Conservation (phyloP, 2,888 invertebrate genomes). For the Lasius platythorax region DNA sequence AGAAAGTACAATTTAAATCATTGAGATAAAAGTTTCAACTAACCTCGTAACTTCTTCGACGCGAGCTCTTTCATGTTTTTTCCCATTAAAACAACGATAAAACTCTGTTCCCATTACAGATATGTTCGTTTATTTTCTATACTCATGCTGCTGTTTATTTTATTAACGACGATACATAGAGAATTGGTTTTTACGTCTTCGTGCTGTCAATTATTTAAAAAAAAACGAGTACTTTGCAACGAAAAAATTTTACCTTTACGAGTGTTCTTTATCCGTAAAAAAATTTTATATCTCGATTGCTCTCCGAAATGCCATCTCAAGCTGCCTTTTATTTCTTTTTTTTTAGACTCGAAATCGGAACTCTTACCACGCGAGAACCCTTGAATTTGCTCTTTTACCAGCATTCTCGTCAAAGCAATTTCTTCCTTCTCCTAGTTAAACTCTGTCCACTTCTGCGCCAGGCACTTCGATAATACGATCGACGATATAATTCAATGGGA, state of each 20-base stretch:
- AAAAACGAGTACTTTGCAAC: neutral
- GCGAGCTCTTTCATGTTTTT: neutral
- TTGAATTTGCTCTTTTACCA: conserved; percentile 46
- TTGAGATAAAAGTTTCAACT: neutral
- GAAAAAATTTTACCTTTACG: neutral
- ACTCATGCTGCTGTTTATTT: neutral
- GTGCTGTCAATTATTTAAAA: too few species aligned
- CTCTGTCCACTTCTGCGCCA: conserved; percentile 49
- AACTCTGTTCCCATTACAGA: neutral
- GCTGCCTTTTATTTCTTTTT: neutral
- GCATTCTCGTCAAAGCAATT: conserved; percentile 29
- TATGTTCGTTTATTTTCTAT: neutral
- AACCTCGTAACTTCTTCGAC: neutral
- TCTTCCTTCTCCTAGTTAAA: conserved; percentile 40
- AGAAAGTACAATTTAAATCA: neutral
- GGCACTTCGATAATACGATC: conserved; percentile 67
- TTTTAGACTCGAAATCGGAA: neutral
- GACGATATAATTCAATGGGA: conserved; percentile 67
- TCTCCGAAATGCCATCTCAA: neutral
- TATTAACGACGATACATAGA: neutral
- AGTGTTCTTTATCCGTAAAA: neutral
- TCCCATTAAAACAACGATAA: neutral
- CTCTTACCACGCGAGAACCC: neutral
- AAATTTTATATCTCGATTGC: conserved; percentile 2
- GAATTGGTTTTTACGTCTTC: neutral